Percentiles rank a stretch among this genome's conserved stretches.
phyloP scores from a whole-genome alignment of 2,888 invertebrate species.

The Neuroscelio doddi region DNA sequence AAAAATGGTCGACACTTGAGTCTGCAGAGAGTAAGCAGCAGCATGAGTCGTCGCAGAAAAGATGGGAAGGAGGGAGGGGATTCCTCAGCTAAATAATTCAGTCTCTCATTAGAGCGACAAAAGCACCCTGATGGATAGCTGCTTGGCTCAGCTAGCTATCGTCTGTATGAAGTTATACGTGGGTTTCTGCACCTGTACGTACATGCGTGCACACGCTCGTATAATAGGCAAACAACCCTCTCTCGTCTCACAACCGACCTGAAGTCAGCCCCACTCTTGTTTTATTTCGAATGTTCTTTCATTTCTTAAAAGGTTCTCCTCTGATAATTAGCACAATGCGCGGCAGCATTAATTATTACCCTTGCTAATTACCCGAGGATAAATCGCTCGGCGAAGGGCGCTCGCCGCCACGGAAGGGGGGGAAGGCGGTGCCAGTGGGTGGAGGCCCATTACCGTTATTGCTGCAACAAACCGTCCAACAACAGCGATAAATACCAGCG shows the following conservation, averaged over 20 bases:
- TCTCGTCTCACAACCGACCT: constrained; percentile 1
- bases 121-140: constrained; percentile 73
- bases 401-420: constrained; percentile 44
- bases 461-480: constrained; percentile 71
- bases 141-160: constrained; percentile 54
- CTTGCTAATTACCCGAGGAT: constrained; percentile 71
- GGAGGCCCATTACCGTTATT: constrained; percentile 71
- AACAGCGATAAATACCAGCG: constrained; percentile 69
- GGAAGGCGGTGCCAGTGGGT: constrained; percentile 38
- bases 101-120: constrained; percentile 72
- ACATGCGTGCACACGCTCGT: constrained; percentile 23
- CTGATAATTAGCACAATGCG: constrained; percentile 72
- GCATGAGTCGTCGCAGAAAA: constrained; percentile 27
- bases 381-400: constrained; percentile 67
- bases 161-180: constrained; percentile 46
- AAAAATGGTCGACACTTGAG: constrained; percentile 43
- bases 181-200: constrained; percentile 41
- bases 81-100: constrained; percentile 70
- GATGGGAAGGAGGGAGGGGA: constrained; percentile 28
- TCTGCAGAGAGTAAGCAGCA: constrained; percentile 27
- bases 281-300: constrained; percentile 72
- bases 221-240: constrained; percentile 48
- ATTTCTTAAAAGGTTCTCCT: constrained; percentile 72
- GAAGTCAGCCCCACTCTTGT: constrained; percentile 52
- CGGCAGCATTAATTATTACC: constrained; percentile 71